phyloP scores from a whole-genome alignment of 2,113 vertebrate species.

The Sinocyclocheilus anophthalmus region DNA sequence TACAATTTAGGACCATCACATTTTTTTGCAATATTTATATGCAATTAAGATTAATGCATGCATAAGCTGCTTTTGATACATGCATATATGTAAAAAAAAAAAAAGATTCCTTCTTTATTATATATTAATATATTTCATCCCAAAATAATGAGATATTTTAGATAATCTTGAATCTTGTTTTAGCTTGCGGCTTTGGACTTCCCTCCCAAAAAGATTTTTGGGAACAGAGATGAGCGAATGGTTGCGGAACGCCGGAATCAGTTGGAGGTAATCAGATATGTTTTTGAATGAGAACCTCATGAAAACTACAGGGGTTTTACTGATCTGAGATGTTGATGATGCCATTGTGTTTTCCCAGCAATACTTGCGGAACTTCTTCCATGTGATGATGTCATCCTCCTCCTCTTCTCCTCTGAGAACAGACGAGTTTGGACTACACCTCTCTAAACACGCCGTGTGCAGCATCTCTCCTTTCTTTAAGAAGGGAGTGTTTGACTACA shows the following conservation, averaged over 20 bases:
- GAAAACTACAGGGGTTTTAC: no score
- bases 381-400: slow-evolving; percentile 83
- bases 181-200: slow-evolving; percentile 90
- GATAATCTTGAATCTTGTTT: slow-evolving; percentile 46
- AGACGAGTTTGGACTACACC: slow-evolving; percentile 73
- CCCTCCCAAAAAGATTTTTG: slow-evolving; percentile 96
- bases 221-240: slow-evolving; percentile 93
- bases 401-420: slow-evolving; percentile 79
- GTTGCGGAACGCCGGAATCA: slow-evolving; percentile 86
- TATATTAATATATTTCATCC: no score
- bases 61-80: no score
- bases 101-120: no score
- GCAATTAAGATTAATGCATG: no score
- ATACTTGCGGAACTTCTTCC: slow-evolving; percentile 91
- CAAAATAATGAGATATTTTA: no score
- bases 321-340: background rate
- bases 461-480: slow-evolving; percentile 94
- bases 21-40: no score
- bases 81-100: no score
- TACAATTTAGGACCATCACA: no score
- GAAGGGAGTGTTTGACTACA: slow-evolving; percentile 97
- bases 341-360: slow-evolving; percentile 70
- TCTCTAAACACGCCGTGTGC: slow-evolving; percentile 91
- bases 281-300: background rate
- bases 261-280: slow-evolving; percentile 80